Evolutionary conservation across 2,888 invertebrate genomes (phyloP).

Genomic region (Fragum whitleyi): DNA sequence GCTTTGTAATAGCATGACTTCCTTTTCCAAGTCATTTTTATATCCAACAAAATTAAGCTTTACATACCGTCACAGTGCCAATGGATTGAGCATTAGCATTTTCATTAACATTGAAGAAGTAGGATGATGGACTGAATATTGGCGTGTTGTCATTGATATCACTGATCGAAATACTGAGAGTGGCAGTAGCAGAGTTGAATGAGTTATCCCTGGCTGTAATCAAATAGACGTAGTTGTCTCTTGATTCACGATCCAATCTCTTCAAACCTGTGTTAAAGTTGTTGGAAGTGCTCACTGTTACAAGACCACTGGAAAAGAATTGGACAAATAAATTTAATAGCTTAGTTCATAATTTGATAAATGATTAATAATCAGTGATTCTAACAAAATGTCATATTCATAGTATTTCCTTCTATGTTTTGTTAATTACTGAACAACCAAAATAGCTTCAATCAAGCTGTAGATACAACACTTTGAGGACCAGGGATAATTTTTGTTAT

Average conservation of each 20-base stretch:
- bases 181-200: conserved; percentile 65
- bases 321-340: not conserved
- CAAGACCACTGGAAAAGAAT: conserved; percentile 61
- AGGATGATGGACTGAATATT: conserved; percentile 60
- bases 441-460: too few species aligned
- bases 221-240: conserved; percentile 88
- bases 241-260: conserved; percentile 92
- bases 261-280: conserved; percentile 81
- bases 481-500: too few species aligned
- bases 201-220: conserved; percentile 54
- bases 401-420: too few species aligned
- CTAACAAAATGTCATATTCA: too few species aligned
- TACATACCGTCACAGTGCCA: conserved; percentile 70
- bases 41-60: too few species aligned
- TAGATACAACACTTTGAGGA: too few species aligned
- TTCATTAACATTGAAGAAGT: conserved; percentile 69
- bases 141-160: conserved; percentile 78
- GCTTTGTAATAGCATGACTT: too few species aligned
- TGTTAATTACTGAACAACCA: too few species aligned
- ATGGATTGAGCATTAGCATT: conserved; percentile 46
- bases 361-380: too few species aligned
- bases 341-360: too few species aligned
- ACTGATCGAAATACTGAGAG: conserved; percentile 65
- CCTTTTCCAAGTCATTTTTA: too few species aligned
- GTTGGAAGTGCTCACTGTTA: conserved; percentile 25